Evolutionary conservation across 2,888 invertebrate genomes (phyloP).

Genomic region (Clepsis dumicolana): DNA sequence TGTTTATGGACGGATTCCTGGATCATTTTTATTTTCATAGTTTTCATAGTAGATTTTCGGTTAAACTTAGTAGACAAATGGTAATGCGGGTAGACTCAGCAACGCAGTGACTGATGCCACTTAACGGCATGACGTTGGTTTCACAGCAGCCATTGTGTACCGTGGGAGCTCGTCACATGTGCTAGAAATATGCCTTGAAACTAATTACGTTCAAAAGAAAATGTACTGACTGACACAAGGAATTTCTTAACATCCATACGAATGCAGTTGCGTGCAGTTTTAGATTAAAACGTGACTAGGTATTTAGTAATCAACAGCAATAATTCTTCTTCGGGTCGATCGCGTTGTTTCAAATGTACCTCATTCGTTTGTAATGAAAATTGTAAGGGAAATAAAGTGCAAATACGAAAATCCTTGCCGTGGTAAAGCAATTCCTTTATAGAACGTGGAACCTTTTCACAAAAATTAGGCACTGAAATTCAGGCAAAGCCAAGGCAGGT

Average conservation of each 20-base stretch:
- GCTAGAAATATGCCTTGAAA: constrained; percentile 38
- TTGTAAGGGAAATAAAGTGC: too few relatives aligned
- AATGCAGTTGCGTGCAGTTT: constrained; percentile 35
- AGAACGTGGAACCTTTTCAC: not conserved
- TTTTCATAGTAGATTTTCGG: not conserved
- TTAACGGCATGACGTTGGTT: constrained; percentile 28
- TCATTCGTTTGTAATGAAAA: too few relatives aligned
- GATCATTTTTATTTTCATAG: too few relatives aligned
- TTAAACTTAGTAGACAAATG: not conserved
- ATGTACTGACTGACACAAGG: not conserved
- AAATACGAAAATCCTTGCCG: too few relatives aligned
- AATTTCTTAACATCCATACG: constrained; percentile 30
- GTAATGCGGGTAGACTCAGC: not conserved
- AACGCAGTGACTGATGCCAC: not conserved
- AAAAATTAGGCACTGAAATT: not conserved
- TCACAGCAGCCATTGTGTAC: constrained; percentile 35
- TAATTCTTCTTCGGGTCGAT: not conserved
- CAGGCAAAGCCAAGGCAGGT: not conserved
- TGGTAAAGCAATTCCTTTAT: too few relatives aligned
- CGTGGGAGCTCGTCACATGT: constrained; percentile 40
- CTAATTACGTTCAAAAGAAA: constrained; percentile 31
- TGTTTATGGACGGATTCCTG: too few relatives aligned
- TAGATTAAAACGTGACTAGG: constrained; percentile 21
- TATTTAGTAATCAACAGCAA: not conserved
- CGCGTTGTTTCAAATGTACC: not conserved